Evolutionary conservation across 2,888 invertebrate genomes (phyloP), one percentile per base, ranked within the genome.

Genomic region (Agriopis leucophaearia): DNA sequence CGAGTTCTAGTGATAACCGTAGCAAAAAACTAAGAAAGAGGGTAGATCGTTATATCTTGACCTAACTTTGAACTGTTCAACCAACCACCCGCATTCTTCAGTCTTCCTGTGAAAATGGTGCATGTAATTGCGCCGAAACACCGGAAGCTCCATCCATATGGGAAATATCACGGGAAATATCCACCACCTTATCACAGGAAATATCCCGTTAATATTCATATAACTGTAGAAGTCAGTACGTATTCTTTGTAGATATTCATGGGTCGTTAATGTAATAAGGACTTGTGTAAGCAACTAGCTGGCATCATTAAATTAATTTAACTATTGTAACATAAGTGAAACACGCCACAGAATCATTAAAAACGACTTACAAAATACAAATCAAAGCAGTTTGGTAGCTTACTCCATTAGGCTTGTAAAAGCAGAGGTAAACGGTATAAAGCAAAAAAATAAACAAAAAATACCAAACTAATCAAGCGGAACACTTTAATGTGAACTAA

Each of bases 341-440:
- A 73, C 82, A 84, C 82, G 85, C 81, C 70, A 83, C 72, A 74
- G 64, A 73, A 56, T 76, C 81, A 84, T 84, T 84, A 83, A 84
- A 83, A 81, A 78, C 82, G 81, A 87, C 83, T 87, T 85, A 84
- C 78, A n/a, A 44, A 40, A 10, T 40, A 10, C 38, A 40, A 40
- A 10, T 40, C 0, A 6, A 10, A 10, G 38, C 38, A 8, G 38
- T 40, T 40, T 42, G 38, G 38, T 42, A 12, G n/a, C 15, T 45
- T 45, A 12, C 5, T 18, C 18, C 27, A 18, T n/a, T 52, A 50
- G 13, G 51, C 18, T 44, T 1, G 12, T 10, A 12, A 18, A n/a
- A n/a, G 44, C 13, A 12, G 4, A 7, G n/a, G 15, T 42, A 56
- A 54, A 84, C 54, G 38, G 27, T 45, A 48, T 40, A 44, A 58